These are phyloP conservation scores for Podocnemis expansa DNA, from an alignment of 2,113 vertebrate genomes.

Conservation along the genomic window DNA sequence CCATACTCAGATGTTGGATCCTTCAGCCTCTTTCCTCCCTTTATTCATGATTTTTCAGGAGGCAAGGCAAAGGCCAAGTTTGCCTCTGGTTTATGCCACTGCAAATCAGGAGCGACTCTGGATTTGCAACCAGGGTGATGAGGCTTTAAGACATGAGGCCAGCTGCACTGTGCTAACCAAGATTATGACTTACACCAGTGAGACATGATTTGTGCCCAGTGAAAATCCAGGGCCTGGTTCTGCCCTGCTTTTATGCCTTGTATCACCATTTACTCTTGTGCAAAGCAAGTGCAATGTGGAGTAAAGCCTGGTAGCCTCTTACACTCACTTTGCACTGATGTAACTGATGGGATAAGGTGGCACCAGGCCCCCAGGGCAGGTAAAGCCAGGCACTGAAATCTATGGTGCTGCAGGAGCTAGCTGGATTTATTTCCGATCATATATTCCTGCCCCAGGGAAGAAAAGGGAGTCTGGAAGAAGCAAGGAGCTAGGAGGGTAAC, in stretches of 20 bases:
- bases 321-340: not conserved
- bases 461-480: not conserved
- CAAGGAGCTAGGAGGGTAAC: not conserved
- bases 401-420: not conserved
- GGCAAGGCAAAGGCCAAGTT: not conserved
- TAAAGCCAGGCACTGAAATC: not conserved
- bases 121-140: not conserved
- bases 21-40: slow-evolving; percentile 21
- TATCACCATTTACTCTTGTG: not conserved
- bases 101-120: not conserved
- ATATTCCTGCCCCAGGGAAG: not conserved
- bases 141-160: not conserved
- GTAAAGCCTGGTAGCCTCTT: not conserved
- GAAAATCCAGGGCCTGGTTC: not conserved
- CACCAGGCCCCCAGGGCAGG: not conserved
- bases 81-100: not conserved
- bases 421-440: not conserved
- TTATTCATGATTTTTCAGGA: fast-evolving
- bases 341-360: not conserved
- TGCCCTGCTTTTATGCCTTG: not conserved
- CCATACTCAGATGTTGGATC: not conserved
- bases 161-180: not conserved
- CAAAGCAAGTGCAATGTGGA: not conserved
- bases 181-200: not conserved
- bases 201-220: not conserved